Evolutionary conservation across 2,113 vertebrate species (phyloP).

Genomic region (Amblyopsis rosae): DNA sequence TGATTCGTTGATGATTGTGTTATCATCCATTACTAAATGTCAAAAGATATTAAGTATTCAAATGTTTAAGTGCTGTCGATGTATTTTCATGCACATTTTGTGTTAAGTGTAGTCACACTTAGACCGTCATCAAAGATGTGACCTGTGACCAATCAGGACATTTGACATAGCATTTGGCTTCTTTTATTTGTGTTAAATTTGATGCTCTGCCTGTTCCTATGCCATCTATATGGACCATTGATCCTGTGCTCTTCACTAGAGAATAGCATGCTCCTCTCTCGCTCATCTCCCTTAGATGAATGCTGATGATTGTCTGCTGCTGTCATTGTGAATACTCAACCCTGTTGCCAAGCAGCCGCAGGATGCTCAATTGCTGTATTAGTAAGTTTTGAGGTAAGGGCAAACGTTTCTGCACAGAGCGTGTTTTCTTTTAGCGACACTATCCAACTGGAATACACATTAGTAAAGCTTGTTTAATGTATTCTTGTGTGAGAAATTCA

Average conservation of each 20-base stretch:
- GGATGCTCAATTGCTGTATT: neutral
- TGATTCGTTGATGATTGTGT: neutral
- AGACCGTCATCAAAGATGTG: neutral
- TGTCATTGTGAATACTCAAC: neutral
- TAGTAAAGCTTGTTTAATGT: slow-evolving; percentile 11
- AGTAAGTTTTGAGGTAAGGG: neutral
- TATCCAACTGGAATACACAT: neutral
- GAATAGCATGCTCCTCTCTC: neutral
- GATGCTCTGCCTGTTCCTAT: slow-evolving; percentile 10
- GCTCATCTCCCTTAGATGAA: neutral
- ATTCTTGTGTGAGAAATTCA: slow-evolving; percentile 7
- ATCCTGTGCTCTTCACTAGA: neutral
- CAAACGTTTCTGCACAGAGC: too few species aligned
- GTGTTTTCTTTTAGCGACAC: too few species aligned
- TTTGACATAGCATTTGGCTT: neutral
- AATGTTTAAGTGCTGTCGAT: too few species aligned
- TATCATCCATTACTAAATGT: too few species aligned
- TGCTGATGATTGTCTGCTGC: neutral
- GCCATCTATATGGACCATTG: slow-evolving; percentile 1
- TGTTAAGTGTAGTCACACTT: too few species aligned
- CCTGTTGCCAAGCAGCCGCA: neutral
- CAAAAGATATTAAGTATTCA: too few species aligned
- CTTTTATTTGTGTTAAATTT: slow-evolving; percentile 33
- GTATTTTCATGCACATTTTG: too few species aligned
- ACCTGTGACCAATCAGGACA: neutral